phyloP scores from a whole-genome alignment of 2,113 vertebrate species.

The crab-eating macaque (Macaca fascicularis) region DNA sequence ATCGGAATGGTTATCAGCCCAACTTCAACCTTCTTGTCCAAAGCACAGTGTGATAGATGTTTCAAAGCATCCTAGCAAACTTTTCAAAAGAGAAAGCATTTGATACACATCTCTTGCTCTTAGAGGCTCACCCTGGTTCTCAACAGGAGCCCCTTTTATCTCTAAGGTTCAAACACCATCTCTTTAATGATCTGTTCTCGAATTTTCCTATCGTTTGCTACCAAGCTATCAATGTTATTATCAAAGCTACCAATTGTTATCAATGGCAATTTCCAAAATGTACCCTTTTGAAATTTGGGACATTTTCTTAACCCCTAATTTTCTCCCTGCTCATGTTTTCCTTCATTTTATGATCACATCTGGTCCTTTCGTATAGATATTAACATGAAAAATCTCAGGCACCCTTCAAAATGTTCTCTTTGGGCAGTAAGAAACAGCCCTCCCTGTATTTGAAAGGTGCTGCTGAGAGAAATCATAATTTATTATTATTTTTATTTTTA shows the following conservation, averaged over 20 bases:
- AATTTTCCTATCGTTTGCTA: not conserved
- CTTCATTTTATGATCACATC: not conserved
- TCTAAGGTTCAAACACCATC: not conserved
- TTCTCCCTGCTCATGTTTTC: not conserved
- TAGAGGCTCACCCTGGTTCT: not conserved
- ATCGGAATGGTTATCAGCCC: rapidly evolving
- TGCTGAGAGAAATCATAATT: not conserved
- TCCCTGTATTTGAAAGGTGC: not conserved
- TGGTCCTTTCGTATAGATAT: not conserved
- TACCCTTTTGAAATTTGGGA: not conserved
- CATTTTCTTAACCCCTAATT: not conserved
- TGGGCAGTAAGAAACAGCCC: not conserved
- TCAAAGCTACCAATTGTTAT: not conserved
- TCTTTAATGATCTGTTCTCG: not conserved
- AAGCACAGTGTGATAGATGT: not conserved
- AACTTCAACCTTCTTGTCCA: not conserved
- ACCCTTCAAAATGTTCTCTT: not conserved
- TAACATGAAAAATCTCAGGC: not conserved
- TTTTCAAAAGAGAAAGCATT: not conserved
- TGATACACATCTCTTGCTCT: rapidly evolving
- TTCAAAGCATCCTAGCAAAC: not conserved
- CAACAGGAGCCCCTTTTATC: not conserved
- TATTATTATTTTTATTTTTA: too few relatives aligned
- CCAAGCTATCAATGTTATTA: not conserved
- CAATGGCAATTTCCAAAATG: not conserved